Conservation (phyloP, 2,888 invertebrate genomes). For the Lordiphosa fenestrarum region DNA sequence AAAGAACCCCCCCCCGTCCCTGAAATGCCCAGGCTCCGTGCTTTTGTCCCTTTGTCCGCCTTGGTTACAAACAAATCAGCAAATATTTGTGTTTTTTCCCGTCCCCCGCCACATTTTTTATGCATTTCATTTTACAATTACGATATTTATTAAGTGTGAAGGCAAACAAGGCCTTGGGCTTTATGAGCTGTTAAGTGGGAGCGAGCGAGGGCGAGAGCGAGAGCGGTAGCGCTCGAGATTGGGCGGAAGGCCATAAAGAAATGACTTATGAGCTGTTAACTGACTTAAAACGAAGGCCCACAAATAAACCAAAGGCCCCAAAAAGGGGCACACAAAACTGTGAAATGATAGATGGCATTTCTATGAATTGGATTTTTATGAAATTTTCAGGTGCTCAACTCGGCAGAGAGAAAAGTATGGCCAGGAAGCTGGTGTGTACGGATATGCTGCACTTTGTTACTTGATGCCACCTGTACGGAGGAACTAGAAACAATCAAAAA, state of each 20-base stretch:
- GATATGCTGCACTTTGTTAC: too few species aligned
- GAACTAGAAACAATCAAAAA: too few species aligned
- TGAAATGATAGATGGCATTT: too few species aligned
- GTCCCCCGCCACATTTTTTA: constrained; percentile 21
- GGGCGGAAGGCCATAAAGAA: constrained; percentile 26
- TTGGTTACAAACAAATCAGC: constrained; percentile 56
- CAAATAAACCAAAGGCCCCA: constrained; percentile 3
- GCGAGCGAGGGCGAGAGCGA: background rate
- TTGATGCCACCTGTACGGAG: too few species aligned
- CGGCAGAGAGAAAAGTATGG: too few species aligned
- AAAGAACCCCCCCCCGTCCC: constrained; percentile 1
- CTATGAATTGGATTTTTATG: too few species aligned
- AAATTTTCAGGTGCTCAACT: too few species aligned
- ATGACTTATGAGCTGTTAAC: constrained; percentile 43
- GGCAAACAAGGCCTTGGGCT: constrained; percentile 30
- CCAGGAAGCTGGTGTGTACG: too few species aligned
- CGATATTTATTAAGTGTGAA: constrained; percentile 42
- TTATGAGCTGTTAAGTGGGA: constrained; percentile 38
- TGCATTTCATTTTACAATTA: constrained; percentile 46
- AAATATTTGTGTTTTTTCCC: constrained; percentile 48
- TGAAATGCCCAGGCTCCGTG: constrained; percentile 49
- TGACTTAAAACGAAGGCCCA: constrained; percentile 5
- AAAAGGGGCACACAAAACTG: background rate
- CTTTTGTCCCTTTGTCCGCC: constrained; percentile 35
- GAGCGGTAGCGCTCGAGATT: constrained; percentile 2